Base-by-base conservation (phyloP, 2,113 vertebrate genomes). In the Phalacrocorax brasilianus region DNA sequence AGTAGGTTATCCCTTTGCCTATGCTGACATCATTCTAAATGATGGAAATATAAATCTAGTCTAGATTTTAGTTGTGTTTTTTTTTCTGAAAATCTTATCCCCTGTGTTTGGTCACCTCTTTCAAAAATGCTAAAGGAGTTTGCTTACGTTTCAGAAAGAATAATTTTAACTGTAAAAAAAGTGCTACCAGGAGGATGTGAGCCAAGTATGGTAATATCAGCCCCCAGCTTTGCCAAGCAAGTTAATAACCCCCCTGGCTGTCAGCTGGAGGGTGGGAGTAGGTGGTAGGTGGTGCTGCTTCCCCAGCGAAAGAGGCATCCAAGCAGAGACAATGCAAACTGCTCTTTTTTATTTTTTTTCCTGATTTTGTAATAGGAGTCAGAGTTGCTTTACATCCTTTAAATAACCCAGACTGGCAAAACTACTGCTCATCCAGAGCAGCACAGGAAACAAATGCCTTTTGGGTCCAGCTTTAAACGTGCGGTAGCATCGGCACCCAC, bases 271-370 rank as follows among this genome's bases (percentile, higher is more conserved):
- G 91, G 85, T 89, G 96, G 95, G 91, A n/a, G 70, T 63, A 71
- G 88, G 95, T 91, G 92, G 93, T 68, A 88, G 95, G 95, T 75
- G 86, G 66, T 90, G 80, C 88, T 83, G 78, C 92, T 88, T 80
- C 80, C 59, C 95, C 82, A 80, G 95, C 90, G 50, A 72, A 65
- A 74, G 8, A 38, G 67, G 65, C 82, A 79, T 62, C 23, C 42
- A 28, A 42, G 65, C 53, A n/a, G 79, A 89, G 73, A 89, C 79
- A 86, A 68, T 38, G 80, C 52, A 47, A 68, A 53, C 44, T 33
- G 53, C 90, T 30, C 21, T 6, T 4, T 33, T 8, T 21, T 17
- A 33, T 27, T 55, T 68, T 83, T 49, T 49, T 32, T 6, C 3
- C 21, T 59, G 58, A 22, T 35, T 59, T 61, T 13, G 4, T n/a